Conservation (phyloP, 2,113 vertebrate genomes). For the Craseonycteris thonglongyai region DNA sequence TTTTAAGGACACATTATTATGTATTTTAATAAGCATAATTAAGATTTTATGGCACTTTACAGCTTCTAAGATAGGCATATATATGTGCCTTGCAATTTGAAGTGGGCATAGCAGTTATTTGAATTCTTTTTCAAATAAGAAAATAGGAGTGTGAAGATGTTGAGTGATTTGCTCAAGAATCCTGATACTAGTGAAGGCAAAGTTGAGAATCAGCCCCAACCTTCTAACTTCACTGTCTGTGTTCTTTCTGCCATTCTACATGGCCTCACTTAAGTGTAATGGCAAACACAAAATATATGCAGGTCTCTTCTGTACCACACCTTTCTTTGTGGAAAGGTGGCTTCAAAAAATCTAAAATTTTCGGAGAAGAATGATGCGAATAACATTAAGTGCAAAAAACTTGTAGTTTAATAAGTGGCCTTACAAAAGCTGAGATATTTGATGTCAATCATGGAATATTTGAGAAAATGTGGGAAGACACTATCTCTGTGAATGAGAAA, state of each 20-base stretch:
- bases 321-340: not conserved
- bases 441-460: not conserved
- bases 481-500: not conserved
- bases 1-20: conserved; percentile 51
- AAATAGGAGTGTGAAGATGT: not conserved
- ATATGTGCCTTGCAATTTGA: not conserved
- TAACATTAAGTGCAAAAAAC: not conserved
- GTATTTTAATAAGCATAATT: conserved; percentile 46
- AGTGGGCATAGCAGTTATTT: not conserved
- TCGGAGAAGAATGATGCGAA: not conserved
- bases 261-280: not conserved
- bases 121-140: not conserved
- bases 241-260: not conserved
- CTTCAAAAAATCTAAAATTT: not conserved
- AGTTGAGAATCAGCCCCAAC: not conserved
- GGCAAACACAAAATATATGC: not conserved
- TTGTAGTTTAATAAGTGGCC: not conserved
- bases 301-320: not conserved
- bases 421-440: not conserved
- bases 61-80: not conserved
- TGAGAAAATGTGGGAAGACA: not conserved
- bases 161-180: not conserved
- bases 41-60: conserved; percentile 20
- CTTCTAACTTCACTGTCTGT: not conserved
- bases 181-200: not conserved